Percentiles rank a stretch among this genome's conserved stretches.
Evolutionary conservation across 2,113 vertebrate genomes (phyloP).

Genomic region (Apus apus): DNA sequence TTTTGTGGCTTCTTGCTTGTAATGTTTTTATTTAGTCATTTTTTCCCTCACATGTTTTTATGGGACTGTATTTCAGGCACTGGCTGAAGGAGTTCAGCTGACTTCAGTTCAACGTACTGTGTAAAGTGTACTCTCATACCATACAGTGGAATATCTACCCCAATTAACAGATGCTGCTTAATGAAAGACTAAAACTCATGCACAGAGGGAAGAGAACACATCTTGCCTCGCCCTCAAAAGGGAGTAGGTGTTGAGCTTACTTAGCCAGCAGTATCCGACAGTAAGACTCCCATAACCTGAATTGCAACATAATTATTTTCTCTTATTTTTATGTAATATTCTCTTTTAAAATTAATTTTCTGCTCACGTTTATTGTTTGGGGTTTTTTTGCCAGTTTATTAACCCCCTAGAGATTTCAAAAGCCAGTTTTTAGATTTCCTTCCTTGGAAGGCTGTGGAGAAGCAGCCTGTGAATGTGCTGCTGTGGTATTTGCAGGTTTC

Average conservation of each 20-base stretch:
- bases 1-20: constrained; percentile 7
- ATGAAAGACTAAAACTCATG: background rate
- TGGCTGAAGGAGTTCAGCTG: background rate
- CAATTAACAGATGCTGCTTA: background rate
- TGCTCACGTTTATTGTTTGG: background rate
- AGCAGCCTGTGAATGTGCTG: background rate
- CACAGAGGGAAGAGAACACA: background rate
- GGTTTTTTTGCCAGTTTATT: background rate
- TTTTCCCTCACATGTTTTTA: rapidly evolving
- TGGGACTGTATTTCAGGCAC: background rate
- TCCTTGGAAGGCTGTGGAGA: background rate
- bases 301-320: background rate
- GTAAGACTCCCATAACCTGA: background rate
- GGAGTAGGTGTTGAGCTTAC: background rate
- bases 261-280: background rate
- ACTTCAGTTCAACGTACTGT: background rate
- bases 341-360: background rate
- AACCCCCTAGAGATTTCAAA: background rate
- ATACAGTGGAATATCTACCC: background rate
- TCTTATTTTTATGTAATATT: background rate
- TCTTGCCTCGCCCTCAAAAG: background rate
- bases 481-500: constrained; percentile 3
- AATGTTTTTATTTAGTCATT: background rate
- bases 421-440: background rate
- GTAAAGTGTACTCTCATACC: background rate